phyloP scores from a whole-genome alignment of 1,140 invertebrate species.

The Cardiocondyla obscurior region DNA sequence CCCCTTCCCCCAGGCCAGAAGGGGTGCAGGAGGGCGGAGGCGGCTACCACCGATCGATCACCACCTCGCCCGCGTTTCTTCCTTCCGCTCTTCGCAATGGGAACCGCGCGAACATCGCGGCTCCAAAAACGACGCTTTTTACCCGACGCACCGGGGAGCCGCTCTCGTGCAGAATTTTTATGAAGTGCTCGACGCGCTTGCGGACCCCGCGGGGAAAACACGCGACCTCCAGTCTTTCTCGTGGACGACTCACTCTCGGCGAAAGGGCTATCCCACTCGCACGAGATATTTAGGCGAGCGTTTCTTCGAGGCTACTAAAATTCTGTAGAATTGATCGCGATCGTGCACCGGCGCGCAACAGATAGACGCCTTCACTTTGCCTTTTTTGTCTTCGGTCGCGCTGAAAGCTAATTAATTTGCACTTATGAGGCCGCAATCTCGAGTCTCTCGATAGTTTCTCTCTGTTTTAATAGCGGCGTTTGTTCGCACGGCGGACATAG shows the following conservation, averaged over 20 bases:
- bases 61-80: constrained; percentile 68
- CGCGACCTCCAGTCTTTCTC: background rate
- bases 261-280: background rate
- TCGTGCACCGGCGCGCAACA: background rate
- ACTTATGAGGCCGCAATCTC: background rate
- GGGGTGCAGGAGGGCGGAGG: background rate
- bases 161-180: background rate
- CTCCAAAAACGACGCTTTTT: constrained; percentile 20
- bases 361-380: background rate
- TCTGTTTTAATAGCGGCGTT: background rate
- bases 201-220: background rate
- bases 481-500: background rate
- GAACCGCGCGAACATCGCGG: constrained; percentile 42
- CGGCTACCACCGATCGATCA: constrained; percentile 74
- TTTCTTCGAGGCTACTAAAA: background rate
- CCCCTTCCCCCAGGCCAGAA: background rate
- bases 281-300: background rate
- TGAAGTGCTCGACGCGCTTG: background rate
- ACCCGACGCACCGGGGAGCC: background rate
- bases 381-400: background rate
- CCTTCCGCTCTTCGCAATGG: constrained; percentile 60
- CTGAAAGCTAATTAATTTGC: background rate
- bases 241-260: background rate
- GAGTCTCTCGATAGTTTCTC: background rate
- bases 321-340: background rate